These are phyloP conservation scores for Ophthalmolycus amberensis DNA, from an alignment of 2,113 vertebrate genomes.

Conservation along the genomic window DNA sequence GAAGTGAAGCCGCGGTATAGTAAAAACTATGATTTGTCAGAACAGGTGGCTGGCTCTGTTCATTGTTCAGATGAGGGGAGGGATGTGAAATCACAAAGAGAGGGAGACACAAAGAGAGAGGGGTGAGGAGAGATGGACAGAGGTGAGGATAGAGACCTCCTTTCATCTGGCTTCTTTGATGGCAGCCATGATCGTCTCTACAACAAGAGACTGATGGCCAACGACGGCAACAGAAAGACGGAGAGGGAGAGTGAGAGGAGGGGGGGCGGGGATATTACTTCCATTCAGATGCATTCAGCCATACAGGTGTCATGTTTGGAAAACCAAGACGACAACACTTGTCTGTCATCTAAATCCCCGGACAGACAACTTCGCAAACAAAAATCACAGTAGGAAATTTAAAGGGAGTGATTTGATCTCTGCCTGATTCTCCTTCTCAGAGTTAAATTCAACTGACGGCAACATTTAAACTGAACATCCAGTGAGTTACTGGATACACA, in stretches of 20 bases:
- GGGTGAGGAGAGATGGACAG: conserved; percentile 73
- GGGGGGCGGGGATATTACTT: conserved; percentile 51
- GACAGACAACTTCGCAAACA: conserved; percentile 55
- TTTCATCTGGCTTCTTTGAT: conserved; percentile 81
- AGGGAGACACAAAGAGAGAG: conserved; percentile 58
- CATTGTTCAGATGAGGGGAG: conserved; percentile 69
- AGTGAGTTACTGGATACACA: not conserved
- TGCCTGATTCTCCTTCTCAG: not conserved
- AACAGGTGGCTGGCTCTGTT: conserved; percentile 77
- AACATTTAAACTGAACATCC: conserved; percentile 29
- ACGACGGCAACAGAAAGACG: conserved; percentile 59
- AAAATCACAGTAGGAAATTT: conserved; percentile 44
- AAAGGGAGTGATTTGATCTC: conserved; percentile 41
- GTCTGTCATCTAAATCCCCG: conserved; percentile 62
- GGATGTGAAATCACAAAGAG: conserved; percentile 67
- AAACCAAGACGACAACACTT: conserved; percentile 63
- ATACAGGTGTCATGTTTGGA: conserved; percentile 74
- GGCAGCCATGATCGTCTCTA: conserved; percentile 68
- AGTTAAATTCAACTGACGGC: conserved; percentile 23
- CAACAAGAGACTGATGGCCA: conserved; percentile 76
- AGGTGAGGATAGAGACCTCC: conserved; percentile 80
- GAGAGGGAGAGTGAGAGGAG: conserved; percentile 25
- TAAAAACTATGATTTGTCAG: conserved; percentile 46
- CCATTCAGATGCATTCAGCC: conserved; percentile 69
- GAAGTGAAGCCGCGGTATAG: conserved; percentile 1